These are phyloP conservation scores for Drosophila bunnanda DNA, from an alignment of 2,888 invertebrate genomes.

Conservation along the genomic window DNA sequence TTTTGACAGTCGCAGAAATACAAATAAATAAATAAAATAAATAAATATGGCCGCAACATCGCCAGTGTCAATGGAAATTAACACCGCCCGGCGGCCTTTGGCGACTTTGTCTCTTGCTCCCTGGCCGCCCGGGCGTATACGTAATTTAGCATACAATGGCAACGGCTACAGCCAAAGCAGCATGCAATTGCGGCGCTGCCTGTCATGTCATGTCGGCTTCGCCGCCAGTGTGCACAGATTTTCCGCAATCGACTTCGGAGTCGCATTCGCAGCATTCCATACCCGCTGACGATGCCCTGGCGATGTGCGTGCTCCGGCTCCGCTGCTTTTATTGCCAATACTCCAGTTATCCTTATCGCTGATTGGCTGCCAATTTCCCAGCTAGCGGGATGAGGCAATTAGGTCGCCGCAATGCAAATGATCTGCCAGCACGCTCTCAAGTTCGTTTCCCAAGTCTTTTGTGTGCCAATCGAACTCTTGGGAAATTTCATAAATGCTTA, in stretches of 20 bases:
- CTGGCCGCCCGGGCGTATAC: constrained; percentile 69
- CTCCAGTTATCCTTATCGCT: constrained; percentile 32
- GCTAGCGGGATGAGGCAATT: constrained; percentile 34
- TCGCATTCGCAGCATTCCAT: constrained; percentile 45
- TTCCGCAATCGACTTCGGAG: constrained; percentile 51
- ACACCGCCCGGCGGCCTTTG: constrained; percentile 64
- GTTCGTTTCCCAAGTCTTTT: constrained; percentile 75
- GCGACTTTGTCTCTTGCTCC: constrained; percentile 58
- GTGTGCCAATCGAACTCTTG: constrained; percentile 40
- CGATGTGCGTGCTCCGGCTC: constrained; percentile 54
- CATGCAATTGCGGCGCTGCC: constrained; percentile 65
- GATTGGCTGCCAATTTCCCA: constrained; percentile 34
- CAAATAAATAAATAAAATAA: constrained; percentile 60
- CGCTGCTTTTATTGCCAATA: constrained; percentile 5
- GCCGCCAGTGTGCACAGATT: constrained; percentile 64
- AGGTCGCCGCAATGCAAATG: constrained; percentile 32
- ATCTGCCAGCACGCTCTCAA: constrained; percentile 68
- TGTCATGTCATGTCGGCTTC: constrained; percentile 57
- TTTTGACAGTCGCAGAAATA: constrained; percentile 62
- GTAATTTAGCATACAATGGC: constrained; percentile 77
- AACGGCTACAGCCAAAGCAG: constrained; percentile 33
- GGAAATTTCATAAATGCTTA: neutral
- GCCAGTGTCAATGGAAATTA: constrained; percentile 79
- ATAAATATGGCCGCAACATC: constrained; percentile 57
- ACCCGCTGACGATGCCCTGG: constrained; percentile 52